phyloP scores from a whole-genome alignment of 2,888 invertebrate species.

The Punctoribates punctum region DNA sequence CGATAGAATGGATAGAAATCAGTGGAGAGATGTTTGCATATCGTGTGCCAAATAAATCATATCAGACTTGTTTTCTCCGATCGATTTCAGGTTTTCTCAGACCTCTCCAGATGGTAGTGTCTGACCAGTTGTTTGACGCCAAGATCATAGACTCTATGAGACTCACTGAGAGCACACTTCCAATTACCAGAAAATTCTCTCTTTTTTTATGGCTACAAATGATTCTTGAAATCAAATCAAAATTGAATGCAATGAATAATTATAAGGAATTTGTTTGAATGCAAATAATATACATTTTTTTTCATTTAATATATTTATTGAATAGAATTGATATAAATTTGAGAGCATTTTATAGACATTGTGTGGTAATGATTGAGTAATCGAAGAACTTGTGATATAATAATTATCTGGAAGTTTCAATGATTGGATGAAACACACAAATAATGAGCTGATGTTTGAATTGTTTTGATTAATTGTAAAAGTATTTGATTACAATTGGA shows the following conservation, averaged over 20 bases:
- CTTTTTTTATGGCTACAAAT: too few relatives aligned
- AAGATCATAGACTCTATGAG: neutral
- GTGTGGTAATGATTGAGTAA: neutral
- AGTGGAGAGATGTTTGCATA: constrained; percentile 8
- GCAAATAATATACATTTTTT: neutral
- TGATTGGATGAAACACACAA: constrained; percentile 5
- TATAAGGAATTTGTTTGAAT: neutral
- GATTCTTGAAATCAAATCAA: neutral
- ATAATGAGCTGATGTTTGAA: neutral
- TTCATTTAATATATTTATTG: neutral
- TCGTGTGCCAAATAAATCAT: neutral
- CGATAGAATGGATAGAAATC: neutral
- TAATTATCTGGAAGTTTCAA: neutral
- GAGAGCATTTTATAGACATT: too few relatives aligned
- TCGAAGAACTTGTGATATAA: neutral
- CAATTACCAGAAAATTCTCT: too few relatives aligned
- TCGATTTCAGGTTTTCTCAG: neutral
- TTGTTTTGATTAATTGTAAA: constrained; percentile 25
- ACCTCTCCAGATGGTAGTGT: neutral
- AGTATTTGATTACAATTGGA: constrained; percentile 5
- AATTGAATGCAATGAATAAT: neutral
- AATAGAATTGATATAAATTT: too few relatives aligned
- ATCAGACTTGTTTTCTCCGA: neutral
- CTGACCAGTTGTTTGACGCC: neutral
- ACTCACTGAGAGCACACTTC: too few relatives aligned